Evolutionary conservation across 1,140 invertebrate species (phyloP).

Genomic region (Stegodyphus dumicola): DNA sequence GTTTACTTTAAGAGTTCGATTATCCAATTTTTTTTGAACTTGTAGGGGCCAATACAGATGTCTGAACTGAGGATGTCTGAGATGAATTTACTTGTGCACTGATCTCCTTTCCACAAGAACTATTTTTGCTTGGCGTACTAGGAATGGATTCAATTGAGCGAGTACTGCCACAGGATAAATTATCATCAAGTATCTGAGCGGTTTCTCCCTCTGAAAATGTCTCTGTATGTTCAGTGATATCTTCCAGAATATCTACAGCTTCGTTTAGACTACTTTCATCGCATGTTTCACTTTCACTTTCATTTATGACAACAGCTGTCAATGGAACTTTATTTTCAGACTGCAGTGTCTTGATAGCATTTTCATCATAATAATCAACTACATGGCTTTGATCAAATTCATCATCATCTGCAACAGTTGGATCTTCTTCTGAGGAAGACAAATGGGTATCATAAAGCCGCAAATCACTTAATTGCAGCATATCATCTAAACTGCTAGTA

Average conservation of each 20-base stretch:
- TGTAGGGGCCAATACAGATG: not conserved
- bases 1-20: slow-evolving; percentile 16
- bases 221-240: slow-evolving; percentile 62
- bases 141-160: slow-evolving; percentile 59
- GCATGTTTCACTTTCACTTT: slow-evolving; percentile 29
- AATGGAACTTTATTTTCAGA: not conserved
- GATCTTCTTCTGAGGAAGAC: slow-evolving; percentile 54
- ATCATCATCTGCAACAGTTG: slow-evolving; percentile 51
- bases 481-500: slow-evolving; percentile 55
- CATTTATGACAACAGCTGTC: not conserved
- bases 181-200: slow-evolving; percentile 46
- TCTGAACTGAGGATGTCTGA: slow-evolving; percentile 17
- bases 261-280: slow-evolving; percentile 61
- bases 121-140: slow-evolving; percentile 52
- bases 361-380: slow-evolving; percentile 45
- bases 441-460: slow-evolving; percentile 59
- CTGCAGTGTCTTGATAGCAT: slow-evolving; percentile 6
- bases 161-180: slow-evolving; percentile 53
- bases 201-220: slow-evolving; percentile 60
- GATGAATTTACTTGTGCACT: slow-evolving; percentile 10
- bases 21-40: slow-evolving; percentile 25
- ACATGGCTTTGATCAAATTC: slow-evolving; percentile 53
- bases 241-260: slow-evolving; percentile 59
- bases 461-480: slow-evolving; percentile 61
- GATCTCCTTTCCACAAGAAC: slow-evolving; percentile 26